A percentile compares a stretch with the other conserved stretches of the same genome.
Evolutionary conservation across 2,888 invertebrate genomes (phyloP).

Genomic region (Subacronicta megacephala): DNA sequence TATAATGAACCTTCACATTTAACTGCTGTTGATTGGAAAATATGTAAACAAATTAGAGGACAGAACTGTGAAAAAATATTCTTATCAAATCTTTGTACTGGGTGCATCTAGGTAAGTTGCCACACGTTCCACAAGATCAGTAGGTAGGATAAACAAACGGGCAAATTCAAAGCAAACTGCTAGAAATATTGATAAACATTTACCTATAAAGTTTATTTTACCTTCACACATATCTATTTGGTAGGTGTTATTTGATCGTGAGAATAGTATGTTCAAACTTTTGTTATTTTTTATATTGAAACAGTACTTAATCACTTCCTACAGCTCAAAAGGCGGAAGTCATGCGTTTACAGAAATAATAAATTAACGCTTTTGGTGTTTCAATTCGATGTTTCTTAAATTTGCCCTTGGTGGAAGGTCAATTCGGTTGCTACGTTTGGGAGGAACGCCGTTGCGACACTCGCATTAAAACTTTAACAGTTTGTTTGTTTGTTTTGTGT

Average conservation of each 20-base stretch:
- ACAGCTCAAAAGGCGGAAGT: conserved; percentile 87
- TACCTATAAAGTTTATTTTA: conserved; percentile 59
- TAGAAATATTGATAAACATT: conserved; percentile 45
- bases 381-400: conserved; percentile 74
- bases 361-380: conserved; percentile 82
- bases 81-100: conserved; percentile 12
- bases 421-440: conserved; percentile 73
- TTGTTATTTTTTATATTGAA: conserved; percentile 81
- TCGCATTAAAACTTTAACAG: conserved; percentile 71
- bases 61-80: conserved; percentile 38
- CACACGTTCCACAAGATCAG: conserved; percentile 53
- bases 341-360: conserved; percentile 83
- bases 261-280: conserved; percentile 79
- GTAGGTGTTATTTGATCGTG: conserved; percentile 77
- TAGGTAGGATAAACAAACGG: conserved; percentile 39
- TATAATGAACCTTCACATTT: conserved; percentile 72
- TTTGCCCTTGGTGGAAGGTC: conserved; percentile 84
- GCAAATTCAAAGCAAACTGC: conserved; percentile 55
- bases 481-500: conserved; percentile 79
- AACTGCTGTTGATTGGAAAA: conserved; percentile 71
- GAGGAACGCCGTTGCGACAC: conserved; percentile 77
- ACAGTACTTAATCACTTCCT: conserved; percentile 86
- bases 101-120: conserved; percentile 46
- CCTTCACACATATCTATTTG: conserved; percentile 72
- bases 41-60: conserved; percentile 64